These are phyloP conservation scores for Penaeus vannamei DNA, from an alignment of 1,140 invertebrate genomes.

Conservation along the genomic window DNA sequence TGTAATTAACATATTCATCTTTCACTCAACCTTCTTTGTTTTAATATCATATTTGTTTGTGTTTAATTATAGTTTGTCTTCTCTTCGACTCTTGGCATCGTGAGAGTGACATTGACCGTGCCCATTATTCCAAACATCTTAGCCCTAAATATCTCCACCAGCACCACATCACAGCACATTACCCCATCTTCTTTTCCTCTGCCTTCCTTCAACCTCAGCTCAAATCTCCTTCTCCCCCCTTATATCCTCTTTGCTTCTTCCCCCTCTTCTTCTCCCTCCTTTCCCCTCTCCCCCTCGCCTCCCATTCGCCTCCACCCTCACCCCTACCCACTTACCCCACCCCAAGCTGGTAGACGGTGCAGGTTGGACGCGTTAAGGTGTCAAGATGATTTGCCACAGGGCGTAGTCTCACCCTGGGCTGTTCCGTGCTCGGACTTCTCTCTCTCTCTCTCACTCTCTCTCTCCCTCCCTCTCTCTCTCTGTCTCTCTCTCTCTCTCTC, in stretches of 20 bases:
- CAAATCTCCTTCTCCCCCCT: neutral
- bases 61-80: too few relatives aligned
- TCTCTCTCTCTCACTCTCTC: neutral
- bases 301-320: neutral
- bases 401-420: neutral
- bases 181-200: too few relatives aligned
- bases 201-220: too few relatives aligned
- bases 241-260: neutral
- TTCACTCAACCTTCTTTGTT: too few relatives aligned
- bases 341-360: neutral
- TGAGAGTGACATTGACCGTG: too few relatives aligned
- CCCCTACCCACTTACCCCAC: neutral
- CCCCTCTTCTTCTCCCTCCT: neutral
- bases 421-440: neutral
- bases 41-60: too few relatives aligned
- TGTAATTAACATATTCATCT: too few relatives aligned
- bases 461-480: neutral
- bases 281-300: neutral
- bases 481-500: neutral
- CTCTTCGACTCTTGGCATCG: too few relatives aligned
- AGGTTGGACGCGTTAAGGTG: conserved; percentile 39
- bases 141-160: too few relatives aligned
- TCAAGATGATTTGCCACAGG: conserved; percentile 54
- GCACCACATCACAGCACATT: too few relatives aligned
- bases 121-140: too few relatives aligned